A percentile compares a stretch with the other conserved stretches of the same genome.
phyloP scores from a whole-genome alignment of 2,113 vertebrate species.

The Ascaphus truei region DNA sequence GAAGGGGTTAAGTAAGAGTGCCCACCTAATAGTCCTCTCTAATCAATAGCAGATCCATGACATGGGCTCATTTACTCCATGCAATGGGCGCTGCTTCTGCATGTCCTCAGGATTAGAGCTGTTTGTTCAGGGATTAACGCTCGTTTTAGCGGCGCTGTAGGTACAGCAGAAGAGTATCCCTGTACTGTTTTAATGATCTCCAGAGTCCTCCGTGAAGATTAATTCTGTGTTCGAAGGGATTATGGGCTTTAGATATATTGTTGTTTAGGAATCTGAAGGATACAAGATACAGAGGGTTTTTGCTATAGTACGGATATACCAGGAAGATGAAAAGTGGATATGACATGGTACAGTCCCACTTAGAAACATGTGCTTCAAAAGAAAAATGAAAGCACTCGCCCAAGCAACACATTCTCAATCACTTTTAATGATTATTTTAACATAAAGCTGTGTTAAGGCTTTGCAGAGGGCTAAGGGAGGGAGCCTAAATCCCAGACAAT shows the following conservation, averaged over 20 bases:
- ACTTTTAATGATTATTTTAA: too few species aligned
- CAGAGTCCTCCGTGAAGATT: constrained; percentile 40
- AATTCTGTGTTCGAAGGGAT: constrained; percentile 52
- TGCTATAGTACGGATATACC: not conserved
- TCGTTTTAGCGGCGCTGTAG: constrained; percentile 36
- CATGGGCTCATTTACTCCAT: constrained; percentile 18
- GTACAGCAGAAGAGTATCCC: constrained; percentile 35
- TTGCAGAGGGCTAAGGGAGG: too few species aligned
- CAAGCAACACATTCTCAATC: too few species aligned
- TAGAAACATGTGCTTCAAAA: too few species aligned
- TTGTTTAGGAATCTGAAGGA: constrained; percentile 24
- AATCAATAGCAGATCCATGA: constrained; percentile 28
- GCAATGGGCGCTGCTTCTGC: constrained; percentile 15
- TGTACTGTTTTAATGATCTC: constrained; percentile 43
- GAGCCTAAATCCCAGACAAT: too few species aligned
- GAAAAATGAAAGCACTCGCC: too few species aligned
- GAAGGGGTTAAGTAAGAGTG: not conserved
- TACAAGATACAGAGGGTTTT: constrained; percentile 20
- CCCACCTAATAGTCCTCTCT: not conserved
- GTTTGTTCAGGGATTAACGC: constrained; percentile 54
- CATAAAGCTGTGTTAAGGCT: too few species aligned
- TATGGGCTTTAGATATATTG: constrained; percentile 46
- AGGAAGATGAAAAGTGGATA: not conserved
- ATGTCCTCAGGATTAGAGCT: constrained; percentile 43
- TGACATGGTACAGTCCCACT: too few species aligned